These are phyloP conservation scores for Drosophila ohnishii DNA, from an alignment of 1,140 invertebrate species.

Conservation along the genomic window DNA sequence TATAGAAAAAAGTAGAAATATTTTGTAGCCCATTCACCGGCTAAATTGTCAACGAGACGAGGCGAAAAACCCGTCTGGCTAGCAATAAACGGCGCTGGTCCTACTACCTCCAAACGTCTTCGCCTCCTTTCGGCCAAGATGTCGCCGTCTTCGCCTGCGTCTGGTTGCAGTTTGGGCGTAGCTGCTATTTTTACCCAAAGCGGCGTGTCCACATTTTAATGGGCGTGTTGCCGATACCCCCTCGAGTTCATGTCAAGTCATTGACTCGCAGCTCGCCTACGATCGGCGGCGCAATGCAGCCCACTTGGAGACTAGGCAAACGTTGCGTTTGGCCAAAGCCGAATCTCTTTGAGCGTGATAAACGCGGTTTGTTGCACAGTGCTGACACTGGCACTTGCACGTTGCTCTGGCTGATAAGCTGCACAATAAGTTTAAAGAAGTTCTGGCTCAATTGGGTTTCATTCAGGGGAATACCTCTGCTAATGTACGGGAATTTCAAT, in stretches of 20 bases:
- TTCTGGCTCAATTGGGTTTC: slow-evolving; percentile 5
- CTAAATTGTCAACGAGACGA: slow-evolving; percentile 40
- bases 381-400: slow-evolving; percentile 2
- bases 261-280: slow-evolving; percentile 56
- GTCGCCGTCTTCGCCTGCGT: slow-evolving; percentile 21
- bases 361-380: slow-evolving; percentile 12
- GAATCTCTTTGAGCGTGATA: slow-evolving; percentile 35
- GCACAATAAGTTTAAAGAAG: slow-evolving; percentile 17
- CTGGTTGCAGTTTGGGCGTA: slow-evolving; percentile 38
- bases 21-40: slow-evolving; percentile 51
- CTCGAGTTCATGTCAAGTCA: slow-evolving; percentile 73
- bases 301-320: slow-evolving; percentile 5
- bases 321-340: slow-evolving; percentile 14
- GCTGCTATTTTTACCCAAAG: slow-evolving; percentile 63
- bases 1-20: slow-evolving; percentile 13
- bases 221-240: slow-evolving; percentile 47
- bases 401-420: slow-evolving; percentile 11
- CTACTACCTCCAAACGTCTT: slow-evolving; percentile 2
- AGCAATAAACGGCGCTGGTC: slow-evolving; percentile 7
- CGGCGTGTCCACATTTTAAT: slow-evolving; percentile 35
- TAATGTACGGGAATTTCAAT: neutral
- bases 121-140: slow-evolving; percentile 12
- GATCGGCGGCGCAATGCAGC: slow-evolving; percentile 7
- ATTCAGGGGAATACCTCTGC: slow-evolving; percentile 23
- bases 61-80: slow-evolving; percentile 33